Base-by-base conservation (phyloP, 1,140 invertebrate species). In the Chlorops oryzae region DNA sequence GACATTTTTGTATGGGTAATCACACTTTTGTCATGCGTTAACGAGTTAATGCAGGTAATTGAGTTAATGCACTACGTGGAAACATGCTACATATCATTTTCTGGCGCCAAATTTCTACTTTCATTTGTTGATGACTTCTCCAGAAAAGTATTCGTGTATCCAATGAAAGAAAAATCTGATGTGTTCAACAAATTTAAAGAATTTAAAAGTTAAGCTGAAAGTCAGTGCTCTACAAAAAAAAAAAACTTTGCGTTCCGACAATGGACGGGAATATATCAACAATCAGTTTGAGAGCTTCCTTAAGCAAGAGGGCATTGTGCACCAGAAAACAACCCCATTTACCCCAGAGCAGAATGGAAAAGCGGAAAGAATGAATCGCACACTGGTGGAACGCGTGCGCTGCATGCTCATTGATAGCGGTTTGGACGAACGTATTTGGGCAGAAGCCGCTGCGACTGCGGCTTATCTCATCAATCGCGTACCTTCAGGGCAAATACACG, bases 71-170 rank as follows among this genome's bases (percentile, higher is more conserved):
- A n/a, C n/a, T n/a, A n/a, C n/a, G n/a, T n/a, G n/a, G n/a, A n/a
- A n/a, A n/a, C n/a, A n/a, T n/a, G n/a, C n/a, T n/a, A n/a, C n/a
- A n/a, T n/a, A n/a, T n/a, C n/a, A n/a, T 28, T 45, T 45, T 27
- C 22, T 27, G 28, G 44, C 2, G 18, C 15, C 5, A 18, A 23
- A 15, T 47, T 23, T 23, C 23, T 47, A 20, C 5, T 74, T 1
- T 70, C 74, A 0, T 72, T 77, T 27, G 74, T 72, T 6, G 74
- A 78, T 58, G 73, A 77, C 20, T 71, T 45, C 43, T 59, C 65
- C 6, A 56, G 66, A 25, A 73, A 71, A 56, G 59, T 63, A 52
- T 60, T 58, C 51, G 60, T 73, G 18, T 67, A 69, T 47, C 57
- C 44, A 21, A 46, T 46, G 20, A 22, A 21, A 23, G 24, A n/a